Conservation (phyloP, 2,797 vertebrate species). For the Argentina silus region DNA sequence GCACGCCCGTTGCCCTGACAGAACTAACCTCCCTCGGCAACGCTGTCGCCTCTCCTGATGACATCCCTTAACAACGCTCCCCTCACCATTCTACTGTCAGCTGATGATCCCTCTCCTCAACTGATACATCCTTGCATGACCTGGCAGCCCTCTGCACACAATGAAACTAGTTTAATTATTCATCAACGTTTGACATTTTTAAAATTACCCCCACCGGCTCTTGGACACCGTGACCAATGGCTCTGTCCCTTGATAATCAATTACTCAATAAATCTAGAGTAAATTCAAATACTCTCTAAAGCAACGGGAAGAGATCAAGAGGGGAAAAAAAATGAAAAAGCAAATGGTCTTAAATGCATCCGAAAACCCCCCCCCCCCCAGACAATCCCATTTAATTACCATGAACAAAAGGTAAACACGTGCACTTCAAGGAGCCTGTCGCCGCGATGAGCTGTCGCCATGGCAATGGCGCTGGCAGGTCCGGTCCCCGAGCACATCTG, state of each 20-base stretch:
- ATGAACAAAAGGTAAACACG: slow-evolving; percentile 60
- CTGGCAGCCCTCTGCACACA: too few species aligned
- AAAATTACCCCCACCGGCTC: background rate
- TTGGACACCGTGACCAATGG: slow-evolving; percentile 10
- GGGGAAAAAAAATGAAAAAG: background rate
- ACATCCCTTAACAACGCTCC: background rate
- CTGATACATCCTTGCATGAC: too few species aligned
- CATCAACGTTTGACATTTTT: too few species aligned
- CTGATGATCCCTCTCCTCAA: too few species aligned
- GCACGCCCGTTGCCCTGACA: background rate
- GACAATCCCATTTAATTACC: slow-evolving; percentile 71
- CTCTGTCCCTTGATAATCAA: slow-evolving; percentile 30
- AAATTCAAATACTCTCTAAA: background rate
- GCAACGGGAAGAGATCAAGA: background rate
- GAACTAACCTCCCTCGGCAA: background rate
- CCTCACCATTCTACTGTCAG: too few species aligned
- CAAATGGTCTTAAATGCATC: slow-evolving; percentile 26
- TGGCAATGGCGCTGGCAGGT: slow-evolving; percentile 50
- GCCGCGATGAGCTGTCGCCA: slow-evolving; percentile 50
- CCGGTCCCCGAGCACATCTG: slow-evolving; percentile 26
- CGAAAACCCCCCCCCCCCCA: too few species aligned
- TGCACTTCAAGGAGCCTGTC: slow-evolving; percentile 58
- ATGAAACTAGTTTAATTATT: too few species aligned
- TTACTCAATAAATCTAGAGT: slow-evolving; percentile 14
- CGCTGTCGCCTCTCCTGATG: background rate